Percentiles rank a stretch among this genome's conserved stretches.
Evolutionary conservation across 1,140 invertebrate species (phyloP).

Genomic region (Neotoxoptera formosana): DNA sequence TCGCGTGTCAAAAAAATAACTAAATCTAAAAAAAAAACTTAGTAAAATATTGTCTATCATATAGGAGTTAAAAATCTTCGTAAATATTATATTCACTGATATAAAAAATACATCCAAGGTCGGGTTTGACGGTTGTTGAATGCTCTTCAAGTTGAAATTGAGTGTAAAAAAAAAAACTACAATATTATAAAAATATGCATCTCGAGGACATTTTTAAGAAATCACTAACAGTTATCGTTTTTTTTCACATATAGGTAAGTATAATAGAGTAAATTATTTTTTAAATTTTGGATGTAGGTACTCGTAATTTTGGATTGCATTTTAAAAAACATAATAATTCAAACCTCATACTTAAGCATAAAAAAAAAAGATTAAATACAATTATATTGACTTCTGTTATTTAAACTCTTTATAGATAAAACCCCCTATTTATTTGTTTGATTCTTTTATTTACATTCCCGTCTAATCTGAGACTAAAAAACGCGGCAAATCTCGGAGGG

Average conservation of each 20-base stretch:
- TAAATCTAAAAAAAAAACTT: slow-evolving; percentile 46
- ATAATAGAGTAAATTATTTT: neutral
- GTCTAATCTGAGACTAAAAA: neutral
- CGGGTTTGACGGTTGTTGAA: slow-evolving; percentile 24
- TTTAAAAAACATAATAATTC: neutral
- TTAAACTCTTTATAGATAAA: neutral
- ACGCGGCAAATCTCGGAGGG: neutral
- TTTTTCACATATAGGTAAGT: neutral
- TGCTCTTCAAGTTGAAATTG: slow-evolving; percentile 23
- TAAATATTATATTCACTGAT: slow-evolving; percentile 54
- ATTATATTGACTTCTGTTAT: neutral
- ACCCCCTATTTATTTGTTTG: neutral
- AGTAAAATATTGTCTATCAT: slow-evolving; percentile 40
- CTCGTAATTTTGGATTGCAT: neutral
- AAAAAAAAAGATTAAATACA: neutral
- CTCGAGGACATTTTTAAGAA: neutral
- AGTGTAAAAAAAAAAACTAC: neutral
- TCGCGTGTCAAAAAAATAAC: slow-evolving; percentile 52
- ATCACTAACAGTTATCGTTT: neutral
- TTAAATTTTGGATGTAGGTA: neutral
- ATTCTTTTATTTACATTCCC: neutral
- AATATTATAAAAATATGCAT: slow-evolving; percentile 1
- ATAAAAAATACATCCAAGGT: slow-evolving; percentile 48
- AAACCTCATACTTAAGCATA: neutral
- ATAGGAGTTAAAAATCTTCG: slow-evolving; percentile 39